Evolutionary conservation across 2,888 invertebrate species (phyloP), one percentile per base, ranked within the genome.

Genomic region (Drosophila silvestris): DNA sequence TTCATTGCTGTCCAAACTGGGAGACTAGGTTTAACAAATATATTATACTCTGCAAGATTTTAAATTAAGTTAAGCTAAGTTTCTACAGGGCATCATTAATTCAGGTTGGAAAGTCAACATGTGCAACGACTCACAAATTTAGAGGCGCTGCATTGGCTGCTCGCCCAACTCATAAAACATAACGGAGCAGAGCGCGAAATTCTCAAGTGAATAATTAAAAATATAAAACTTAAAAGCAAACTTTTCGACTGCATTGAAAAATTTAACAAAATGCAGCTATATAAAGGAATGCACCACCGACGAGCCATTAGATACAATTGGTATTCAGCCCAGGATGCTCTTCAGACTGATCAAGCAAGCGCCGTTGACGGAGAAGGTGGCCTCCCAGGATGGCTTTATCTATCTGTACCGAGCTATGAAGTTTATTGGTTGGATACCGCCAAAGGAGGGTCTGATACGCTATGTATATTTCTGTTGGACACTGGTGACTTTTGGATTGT

Each of bases 371-470:
- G 71, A 83, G 59, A 60, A 37, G 2, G 33, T 67, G 28, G 54
- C 32, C 2, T 89, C 89, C 0, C 54, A 57, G 1, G 85, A 81
- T 59, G 84, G 84, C 28, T 89, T 76, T 54, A 89, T 77, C 22
- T 85, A 85, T 28, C 39, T 89, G 10, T 85, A 71, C 32, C 78
- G 86, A 1, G 71, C 56, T n/a, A 86, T 85, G 80, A 84, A 73
- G 54, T 54, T 80, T 3, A 60, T 89, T 7, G 85, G 85, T 26
- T 85, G 89, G 85, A 22, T 71, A 4, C 84, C 89, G 3, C 89
- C 89, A 0, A 72, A 80, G 28, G 16, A 30, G 3, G 83, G 83
- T 50, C 5, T 26, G 16, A 14, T 41, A 22, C 73, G 84, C 16
- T 75, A 82, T 39, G 14, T 84, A 0, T 90, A 83, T 35, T 61